Base-by-base conservation (phyloP, 2,113 vertebrate genomes). In the Apaloderma vittatum region DNA sequence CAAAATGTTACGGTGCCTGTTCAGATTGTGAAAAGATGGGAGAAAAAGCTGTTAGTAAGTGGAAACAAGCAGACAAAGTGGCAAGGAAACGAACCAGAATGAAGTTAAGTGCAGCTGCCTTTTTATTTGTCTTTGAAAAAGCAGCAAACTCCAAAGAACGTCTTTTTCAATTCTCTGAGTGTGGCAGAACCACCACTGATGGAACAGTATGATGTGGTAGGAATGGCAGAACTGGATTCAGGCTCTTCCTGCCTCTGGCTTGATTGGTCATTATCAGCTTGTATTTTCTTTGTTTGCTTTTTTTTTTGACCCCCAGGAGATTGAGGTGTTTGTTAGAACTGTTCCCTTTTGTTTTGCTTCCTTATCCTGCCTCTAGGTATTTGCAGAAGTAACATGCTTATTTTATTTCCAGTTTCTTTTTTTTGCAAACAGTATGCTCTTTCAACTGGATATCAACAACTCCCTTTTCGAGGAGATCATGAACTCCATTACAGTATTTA, bases 61-160 rank as follows among this genome's bases (percentile, higher is more conserved):
- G 16, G 70, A 95, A 93, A 94, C 22, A 93, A 95, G 88, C 80
- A 83, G 36, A 86, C 90, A 93, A 93, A 90, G 29, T 57, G 51
- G 4, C 37, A 46, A 83, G 71, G 52, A 61, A 94, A 68, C 46
- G 48, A 84, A 51, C 0, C 15, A 67, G 34, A 76, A 58, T 30
- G 9, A 72, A 76, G 74, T 89, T 51, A 86, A 65, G 16, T 80
- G 58, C 61, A 90, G 32, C 12, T 86, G 37, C 16, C 13, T 67
- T 93, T 86, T 88, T 22, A 29, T 72, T 45, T 51, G 55, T 55
- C 46, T 88, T 61, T 52, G 45, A 67, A 82, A 93, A 93, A 68
- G 0, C 27, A 24, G 9, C 19, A 15, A 82, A 46, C 37, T 83
- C 51, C 45, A 48, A 73, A 94, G 67, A 55, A 48, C 12, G 4